A percentile compares a stretch with the other conserved stretches of the same genome.
phyloP scores from a whole-genome alignment of 1,140 invertebrate genomes.

The Zaprionus gabonicus region DNA sequence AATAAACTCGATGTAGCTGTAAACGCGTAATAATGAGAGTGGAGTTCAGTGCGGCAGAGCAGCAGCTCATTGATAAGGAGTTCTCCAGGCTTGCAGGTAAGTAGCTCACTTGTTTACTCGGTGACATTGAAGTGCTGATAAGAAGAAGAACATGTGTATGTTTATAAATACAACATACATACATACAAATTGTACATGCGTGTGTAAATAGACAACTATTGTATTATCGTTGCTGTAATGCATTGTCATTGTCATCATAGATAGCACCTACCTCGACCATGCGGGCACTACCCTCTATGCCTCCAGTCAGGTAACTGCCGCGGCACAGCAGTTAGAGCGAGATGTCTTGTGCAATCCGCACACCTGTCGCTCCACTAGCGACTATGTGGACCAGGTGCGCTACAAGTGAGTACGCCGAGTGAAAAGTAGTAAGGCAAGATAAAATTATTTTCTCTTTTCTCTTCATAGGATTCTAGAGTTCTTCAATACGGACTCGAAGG shows the following conservation, averaged over 20 bases:
- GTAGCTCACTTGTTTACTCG: constrained; percentile 4
- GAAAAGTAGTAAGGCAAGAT: neutral
- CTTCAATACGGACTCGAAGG: constrained; percentile 92
- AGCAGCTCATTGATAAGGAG: constrained; percentile 85
- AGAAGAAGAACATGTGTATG: constrained; percentile 28
- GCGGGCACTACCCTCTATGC: constrained; percentile 94
- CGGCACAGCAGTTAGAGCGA: constrained; percentile 88
- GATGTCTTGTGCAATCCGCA: constrained; percentile 96
- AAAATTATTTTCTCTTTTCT: neutral
- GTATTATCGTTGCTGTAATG: neutral
- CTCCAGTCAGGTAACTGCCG: constrained; percentile 88
- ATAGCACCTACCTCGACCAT: constrained; percentile 94
- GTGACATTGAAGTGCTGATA: constrained; percentile 33
- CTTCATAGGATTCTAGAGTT: constrained; percentile 90
- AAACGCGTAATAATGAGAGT: constrained; percentile 46
- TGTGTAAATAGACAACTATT: neutral
- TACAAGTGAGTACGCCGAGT: constrained; percentile 86
- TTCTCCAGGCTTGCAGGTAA: constrained; percentile 86
- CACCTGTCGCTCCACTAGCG: constrained; percentile 90
- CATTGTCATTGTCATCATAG: constrained; percentile 84
- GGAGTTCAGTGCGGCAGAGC: constrained; percentile 82
- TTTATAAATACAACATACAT: neutral
- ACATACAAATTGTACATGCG: neutral
- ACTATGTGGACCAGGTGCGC: constrained; percentile 92
- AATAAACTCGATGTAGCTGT: constrained; percentile 33